A percentile compares a stretch with the other conserved stretches of the same genome.
phyloP scores from a whole-genome alignment of 2,797 vertebrate species.

The Ispidina picta region DNA sequence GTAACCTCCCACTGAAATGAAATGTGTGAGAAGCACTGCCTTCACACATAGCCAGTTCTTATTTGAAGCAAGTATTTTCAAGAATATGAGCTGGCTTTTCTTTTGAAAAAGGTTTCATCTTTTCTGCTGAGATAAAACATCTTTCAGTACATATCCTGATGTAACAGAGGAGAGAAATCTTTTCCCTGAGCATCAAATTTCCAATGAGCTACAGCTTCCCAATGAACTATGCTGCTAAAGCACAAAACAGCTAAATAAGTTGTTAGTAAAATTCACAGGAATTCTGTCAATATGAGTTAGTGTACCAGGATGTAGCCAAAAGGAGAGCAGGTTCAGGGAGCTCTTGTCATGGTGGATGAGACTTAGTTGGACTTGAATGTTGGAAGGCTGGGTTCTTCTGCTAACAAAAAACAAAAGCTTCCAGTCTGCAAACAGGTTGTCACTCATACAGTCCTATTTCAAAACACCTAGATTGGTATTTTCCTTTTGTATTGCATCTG shows the following conservation, averaged over 20 bases:
- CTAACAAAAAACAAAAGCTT: not conserved
- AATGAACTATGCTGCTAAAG: not conserved
- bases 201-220: not conserved
- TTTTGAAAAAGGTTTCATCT: not conserved
- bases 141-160: not conserved
- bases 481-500: not conserved
- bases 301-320: not conserved
- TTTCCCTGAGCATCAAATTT: not conserved
- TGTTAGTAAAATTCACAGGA: not conserved
- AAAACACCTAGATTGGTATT: not conserved
- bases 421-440: not conserved
- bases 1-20: not conserved
- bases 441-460: not conserved
- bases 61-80: conserved; percentile 35
- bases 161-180: not conserved
- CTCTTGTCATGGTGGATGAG: not conserved
- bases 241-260: not conserved
- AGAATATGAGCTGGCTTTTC: not conserved
- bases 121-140: conserved; percentile 4
- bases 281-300: not conserved
- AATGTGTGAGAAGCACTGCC: not conserved
- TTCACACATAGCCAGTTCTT: not conserved
- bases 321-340: not conserved
- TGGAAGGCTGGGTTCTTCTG: rapidly evolving
- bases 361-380: not conserved